These are phyloP conservation scores for Zaprionus camerounensis DNA, from an alignment of 1,140 invertebrate species.

Conservation along the genomic window DNA sequence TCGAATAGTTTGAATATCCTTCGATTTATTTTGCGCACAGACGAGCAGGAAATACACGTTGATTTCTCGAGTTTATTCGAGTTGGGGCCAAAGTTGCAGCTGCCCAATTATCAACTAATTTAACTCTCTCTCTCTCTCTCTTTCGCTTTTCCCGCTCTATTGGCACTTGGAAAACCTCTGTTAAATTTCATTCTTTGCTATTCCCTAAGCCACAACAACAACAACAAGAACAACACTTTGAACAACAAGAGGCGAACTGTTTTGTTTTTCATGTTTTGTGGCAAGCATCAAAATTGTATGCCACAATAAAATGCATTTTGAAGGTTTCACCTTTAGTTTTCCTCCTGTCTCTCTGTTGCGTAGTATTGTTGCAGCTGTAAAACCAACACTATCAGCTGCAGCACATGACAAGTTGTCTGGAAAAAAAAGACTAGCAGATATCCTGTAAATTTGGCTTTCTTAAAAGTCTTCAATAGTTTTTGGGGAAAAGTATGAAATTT, in stretches of 20 bases:
- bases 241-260: slow-evolving; percentile 32
- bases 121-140: neutral
- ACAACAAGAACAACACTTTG: slow-evolving; percentile 1
- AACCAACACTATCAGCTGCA: neutral
- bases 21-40: neutral
- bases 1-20: neutral
- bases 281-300: slow-evolving; percentile 37
- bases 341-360: neutral
- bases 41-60: neutral
- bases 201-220: slow-evolving; percentile 29
- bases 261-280: slow-evolving; percentile 46
- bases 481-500: neutral
- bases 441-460: neutral
- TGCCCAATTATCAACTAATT: slow-evolving; percentile 43
- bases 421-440: neutral
- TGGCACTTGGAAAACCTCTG: slow-evolving; percentile 32
- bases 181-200: slow-evolving; percentile 29
- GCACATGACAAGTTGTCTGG: neutral
- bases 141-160: neutral
- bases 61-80: neutral
- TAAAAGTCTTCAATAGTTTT: neutral
- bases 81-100: slow-evolving; percentile 9
- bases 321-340: slow-evolving; percentile 34
- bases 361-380: slow-evolving; percentile 33
- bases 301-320: slow-evolving; percentile 44